These are phyloP conservation scores for Ypsolopha sequella DNA, from an alignment of 2,888 invertebrate species.

Conservation along the genomic window DNA sequence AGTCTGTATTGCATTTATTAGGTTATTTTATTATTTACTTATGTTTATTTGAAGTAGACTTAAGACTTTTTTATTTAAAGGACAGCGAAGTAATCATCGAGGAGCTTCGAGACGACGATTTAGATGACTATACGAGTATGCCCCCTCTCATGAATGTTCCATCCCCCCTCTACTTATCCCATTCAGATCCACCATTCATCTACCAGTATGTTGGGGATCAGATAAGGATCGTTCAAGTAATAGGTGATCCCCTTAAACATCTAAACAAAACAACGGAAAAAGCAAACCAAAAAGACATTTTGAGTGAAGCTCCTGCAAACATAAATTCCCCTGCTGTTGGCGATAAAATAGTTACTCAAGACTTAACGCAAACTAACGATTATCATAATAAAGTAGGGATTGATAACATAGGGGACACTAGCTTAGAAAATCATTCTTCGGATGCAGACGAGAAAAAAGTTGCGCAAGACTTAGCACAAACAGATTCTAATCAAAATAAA, in stretches of 20 bases:
- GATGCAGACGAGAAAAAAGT: too few species aligned
- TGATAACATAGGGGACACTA: too few species aligned
- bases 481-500: background rate
- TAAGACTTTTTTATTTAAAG: conserved; percentile 67
- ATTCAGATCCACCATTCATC: conserved; percentile 56
- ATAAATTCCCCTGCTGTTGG: too few species aligned
- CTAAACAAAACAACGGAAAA: conserved; percentile 11
- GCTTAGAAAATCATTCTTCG: too few species aligned
- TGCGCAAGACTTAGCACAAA: too few species aligned
- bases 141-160: conserved; percentile 51
- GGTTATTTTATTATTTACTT: conserved; percentile 3
- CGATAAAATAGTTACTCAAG: too few species aligned
- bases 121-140: conserved; percentile 56
- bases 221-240: conserved; percentile 53
- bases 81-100: conserved; percentile 64
- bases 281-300: background rate
- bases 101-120: conserved; percentile 61
- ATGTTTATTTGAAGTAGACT: conserved; percentile 46
- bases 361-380: too few species aligned
- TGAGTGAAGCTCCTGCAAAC: background rate
- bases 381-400: too few species aligned
- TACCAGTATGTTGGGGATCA: conserved; percentile 58
- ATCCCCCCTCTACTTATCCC: conserved; percentile 46
- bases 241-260: conserved; percentile 46
- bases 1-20: conserved; percentile 42